Conservation (phyloP, 2,113 vertebrate genomes). For the Bombycilla garrulus region DNA sequence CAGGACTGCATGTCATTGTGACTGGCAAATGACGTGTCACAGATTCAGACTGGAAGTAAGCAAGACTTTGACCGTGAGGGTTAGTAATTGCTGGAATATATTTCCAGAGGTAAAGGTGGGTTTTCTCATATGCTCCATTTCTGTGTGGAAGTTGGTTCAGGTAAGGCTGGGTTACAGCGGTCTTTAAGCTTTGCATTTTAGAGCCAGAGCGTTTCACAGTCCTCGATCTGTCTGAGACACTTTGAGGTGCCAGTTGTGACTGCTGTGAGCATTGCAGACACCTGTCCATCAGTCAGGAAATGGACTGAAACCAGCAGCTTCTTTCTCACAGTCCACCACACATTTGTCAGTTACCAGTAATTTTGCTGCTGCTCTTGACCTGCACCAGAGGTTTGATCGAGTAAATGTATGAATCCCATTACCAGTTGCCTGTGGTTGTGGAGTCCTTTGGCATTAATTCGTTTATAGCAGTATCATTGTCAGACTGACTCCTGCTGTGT, state of each 20-base stretch:
- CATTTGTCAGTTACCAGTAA: background rate
- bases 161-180: background rate
- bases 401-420: background rate
- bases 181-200: background rate
- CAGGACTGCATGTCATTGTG: background rate
- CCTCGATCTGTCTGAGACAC: background rate
- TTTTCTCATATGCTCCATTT: background rate
- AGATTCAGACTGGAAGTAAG: background rate
- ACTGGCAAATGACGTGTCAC: background rate
- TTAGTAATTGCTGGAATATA: background rate
- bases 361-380: background rate
- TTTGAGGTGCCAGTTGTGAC: background rate
- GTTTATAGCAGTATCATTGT: background rate
- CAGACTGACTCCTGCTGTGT: background rate
- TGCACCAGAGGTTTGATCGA: background rate
- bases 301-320: background rate
- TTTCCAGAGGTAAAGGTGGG: background rate
- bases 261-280: background rate
- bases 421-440: background rate
- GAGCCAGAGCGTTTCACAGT: background rate
- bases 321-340: background rate
- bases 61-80: accelerated
- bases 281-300: background rate
- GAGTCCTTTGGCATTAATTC: background rate
- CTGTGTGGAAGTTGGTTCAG: background rate